phyloP scores from a whole-genome alignment of 2,888 invertebrate species.

The Drosophila mettleri region DNA sequence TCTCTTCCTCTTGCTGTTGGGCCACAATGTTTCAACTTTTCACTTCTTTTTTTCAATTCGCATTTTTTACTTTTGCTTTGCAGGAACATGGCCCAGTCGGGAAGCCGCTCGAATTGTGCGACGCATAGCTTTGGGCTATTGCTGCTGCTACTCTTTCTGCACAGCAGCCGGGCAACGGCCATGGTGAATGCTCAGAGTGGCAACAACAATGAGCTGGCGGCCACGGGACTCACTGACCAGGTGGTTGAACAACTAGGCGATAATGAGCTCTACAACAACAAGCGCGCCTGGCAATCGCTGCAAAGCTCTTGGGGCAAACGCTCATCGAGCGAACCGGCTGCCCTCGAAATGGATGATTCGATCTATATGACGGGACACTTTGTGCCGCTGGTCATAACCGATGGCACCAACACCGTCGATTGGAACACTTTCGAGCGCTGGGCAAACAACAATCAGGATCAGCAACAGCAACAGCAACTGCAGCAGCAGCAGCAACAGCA shows the following conservation, averaged over 20 bases:
- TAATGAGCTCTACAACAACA: constrained; percentile 75
- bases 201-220: constrained; percentile 54
- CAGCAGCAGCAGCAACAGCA: constrained; percentile 38
- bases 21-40: constrained; percentile 9
- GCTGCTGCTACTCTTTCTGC: constrained; percentile 45
- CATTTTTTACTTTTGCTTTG: neutral
- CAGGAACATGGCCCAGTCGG: constrained; percentile 42
- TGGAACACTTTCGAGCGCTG: constrained; percentile 75
- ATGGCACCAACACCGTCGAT: constrained; percentile 68
- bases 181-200: constrained; percentile 2
- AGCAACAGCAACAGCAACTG: constrained; percentile 41
- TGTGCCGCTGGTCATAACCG: constrained; percentile 64
- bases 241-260: constrained; percentile 62
- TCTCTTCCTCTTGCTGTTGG: constrained; percentile 25
- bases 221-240: constrained; percentile 60
- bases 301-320: constrained; percentile 91
- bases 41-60: constrained; percentile 4
- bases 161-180: constrained; percentile 40
- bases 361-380: constrained; percentile 67
- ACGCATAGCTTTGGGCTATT: constrained; percentile 25
- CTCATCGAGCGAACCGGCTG: constrained; percentile 26
- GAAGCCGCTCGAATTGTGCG: constrained; percentile 18
- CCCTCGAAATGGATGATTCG: constrained; percentile 49
- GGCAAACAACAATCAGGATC: constrained; percentile 50
- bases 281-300: constrained; percentile 88